Percentiles rank a stretch among this genome's conserved stretches.
phyloP scores from a whole-genome alignment of 2,888 invertebrate genomes.

The Sphinx pinastri region DNA sequence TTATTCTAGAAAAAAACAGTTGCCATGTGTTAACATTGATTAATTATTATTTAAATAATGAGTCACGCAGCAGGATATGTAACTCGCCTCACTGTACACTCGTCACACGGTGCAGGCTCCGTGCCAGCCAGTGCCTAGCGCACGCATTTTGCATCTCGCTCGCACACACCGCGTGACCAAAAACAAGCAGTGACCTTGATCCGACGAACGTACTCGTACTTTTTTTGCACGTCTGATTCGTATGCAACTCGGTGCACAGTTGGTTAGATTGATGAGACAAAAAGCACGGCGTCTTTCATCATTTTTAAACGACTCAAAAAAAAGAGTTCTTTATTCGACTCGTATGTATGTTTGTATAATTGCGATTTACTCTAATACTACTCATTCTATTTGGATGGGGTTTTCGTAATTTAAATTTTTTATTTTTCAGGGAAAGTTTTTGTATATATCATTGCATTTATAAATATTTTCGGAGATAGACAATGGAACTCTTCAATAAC shows the following conservation, averaged over 20 bases:
- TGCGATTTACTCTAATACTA: too few relatives aligned
- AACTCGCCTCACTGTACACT: conserved; percentile 31
- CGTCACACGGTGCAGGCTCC: conserved; percentile 33
- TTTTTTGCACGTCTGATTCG: conserved; percentile 40
- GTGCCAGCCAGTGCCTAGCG: conserved; percentile 68
- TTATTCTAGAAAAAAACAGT: too few relatives aligned
- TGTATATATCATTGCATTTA: too few relatives aligned
- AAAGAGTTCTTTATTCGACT: too few relatives aligned
- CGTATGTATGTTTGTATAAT: too few relatives aligned
- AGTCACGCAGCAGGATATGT: conserved; percentile 40
- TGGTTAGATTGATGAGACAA: conserved; percentile 5
- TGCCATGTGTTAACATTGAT: too few relatives aligned
- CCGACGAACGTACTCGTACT: conserved; percentile 35
- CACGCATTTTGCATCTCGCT: conserved; percentile 47
- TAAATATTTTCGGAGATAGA: too few relatives aligned
- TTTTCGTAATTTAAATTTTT: too few relatives aligned
- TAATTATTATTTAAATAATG: conserved; percentile 35
- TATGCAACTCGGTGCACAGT: conserved; percentile 17
- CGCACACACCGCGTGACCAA: conserved; percentile 42
- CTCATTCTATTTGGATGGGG: too few relatives aligned
- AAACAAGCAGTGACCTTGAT: conserved; percentile 43
- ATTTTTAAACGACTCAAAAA: neutral
- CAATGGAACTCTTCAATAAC: too few relatives aligned
- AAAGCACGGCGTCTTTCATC: neutral
- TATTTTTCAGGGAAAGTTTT: too few relatives aligned